Conservation (phyloP, 2,797 vertebrate genomes). For the Spizella passerina region DNA sequence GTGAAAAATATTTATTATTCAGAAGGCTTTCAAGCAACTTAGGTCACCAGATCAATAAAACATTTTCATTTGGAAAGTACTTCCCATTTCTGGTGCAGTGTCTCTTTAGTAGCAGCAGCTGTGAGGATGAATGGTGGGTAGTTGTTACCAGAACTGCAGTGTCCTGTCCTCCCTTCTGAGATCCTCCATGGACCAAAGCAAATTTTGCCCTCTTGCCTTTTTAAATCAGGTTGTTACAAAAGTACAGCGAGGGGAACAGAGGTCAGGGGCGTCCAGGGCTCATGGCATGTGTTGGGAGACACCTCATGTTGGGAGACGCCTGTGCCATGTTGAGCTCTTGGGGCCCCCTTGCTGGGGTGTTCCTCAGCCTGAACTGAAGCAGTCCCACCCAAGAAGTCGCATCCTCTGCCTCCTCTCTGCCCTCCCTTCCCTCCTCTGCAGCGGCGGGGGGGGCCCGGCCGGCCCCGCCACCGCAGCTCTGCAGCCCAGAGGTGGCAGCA, state of each 20-base stretch:
- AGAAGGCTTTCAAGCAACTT: slow-evolving; percentile 15
- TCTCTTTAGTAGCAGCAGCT: neutral
- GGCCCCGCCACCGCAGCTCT: neutral
- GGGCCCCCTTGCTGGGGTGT: neutral
- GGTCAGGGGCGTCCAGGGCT: neutral
- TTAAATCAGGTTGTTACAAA: neutral
- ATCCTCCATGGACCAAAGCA: neutral
- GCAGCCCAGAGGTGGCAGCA: slow-evolving; percentile 64
- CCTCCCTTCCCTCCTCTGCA: neutral
- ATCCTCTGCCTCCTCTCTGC: too few species aligned
- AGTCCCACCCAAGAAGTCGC: neutral
- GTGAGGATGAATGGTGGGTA: neutral
- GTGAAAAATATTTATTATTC: slow-evolving; percentile 58
- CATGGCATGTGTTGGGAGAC: accelerated
- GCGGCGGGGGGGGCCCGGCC: accelerated
- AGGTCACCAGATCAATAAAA: slow-evolving; percentile 59
- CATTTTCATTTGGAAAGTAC: slow-evolving; percentile 21
- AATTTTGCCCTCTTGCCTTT: neutral
- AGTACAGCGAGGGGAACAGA: neutral
- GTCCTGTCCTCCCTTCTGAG: neutral
- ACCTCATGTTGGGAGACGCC: neutral
- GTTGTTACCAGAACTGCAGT: neutral
- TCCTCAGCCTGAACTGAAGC: neutral
- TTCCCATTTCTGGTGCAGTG: neutral
- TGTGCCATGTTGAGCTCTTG: accelerated